phyloP scores from a whole-genome alignment of 2,888 invertebrate species.

The Euplexia lucipara region DNA sequence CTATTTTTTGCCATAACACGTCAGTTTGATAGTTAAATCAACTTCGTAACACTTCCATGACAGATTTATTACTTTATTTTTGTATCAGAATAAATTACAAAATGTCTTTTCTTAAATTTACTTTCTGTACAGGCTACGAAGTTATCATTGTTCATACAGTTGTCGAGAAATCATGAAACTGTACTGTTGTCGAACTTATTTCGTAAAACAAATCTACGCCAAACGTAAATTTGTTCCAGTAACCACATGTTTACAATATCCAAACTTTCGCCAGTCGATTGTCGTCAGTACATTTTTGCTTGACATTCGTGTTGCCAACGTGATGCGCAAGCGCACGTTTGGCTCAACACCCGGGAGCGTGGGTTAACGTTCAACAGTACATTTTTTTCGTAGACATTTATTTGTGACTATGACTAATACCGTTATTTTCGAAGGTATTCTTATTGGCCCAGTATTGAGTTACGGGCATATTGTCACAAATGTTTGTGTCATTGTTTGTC shows the following conservation, averaged over 20 bases:
- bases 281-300: constrained; percentile 67
- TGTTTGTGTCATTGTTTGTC: constrained; percentile 68
- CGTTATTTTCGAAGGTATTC: constrained; percentile 82
- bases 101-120: neutral
- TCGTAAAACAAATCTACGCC: constrained; percentile 12
- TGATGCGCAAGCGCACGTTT: constrained; percentile 65
- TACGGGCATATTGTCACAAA: constrained; percentile 77
- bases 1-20: constrained; percentile 19
- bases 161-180: neutral
- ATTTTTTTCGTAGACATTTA: constrained; percentile 79
- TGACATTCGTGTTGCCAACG: constrained; percentile 65
- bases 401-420: constrained; percentile 84
- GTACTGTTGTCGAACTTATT: neutral
- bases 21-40: neutral
- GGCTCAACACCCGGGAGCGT: constrained; percentile 77
- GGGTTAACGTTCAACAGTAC: constrained; percentile 73
- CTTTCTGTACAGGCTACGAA: neutral
- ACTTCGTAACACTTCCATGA: neutral
- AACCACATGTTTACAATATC: constrained; percentile 70
- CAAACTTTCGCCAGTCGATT: constrained; percentile 62
- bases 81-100: neutral
- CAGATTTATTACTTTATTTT: constrained; percentile 25
- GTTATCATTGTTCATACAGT: neutral
- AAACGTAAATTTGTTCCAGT: constrained; percentile 38
- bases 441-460: constrained; percentile 82